These are phyloP conservation scores for Conchocele bisecta DNA, from an alignment of 2,888 invertebrate genomes.

Conservation along the genomic window DNA sequence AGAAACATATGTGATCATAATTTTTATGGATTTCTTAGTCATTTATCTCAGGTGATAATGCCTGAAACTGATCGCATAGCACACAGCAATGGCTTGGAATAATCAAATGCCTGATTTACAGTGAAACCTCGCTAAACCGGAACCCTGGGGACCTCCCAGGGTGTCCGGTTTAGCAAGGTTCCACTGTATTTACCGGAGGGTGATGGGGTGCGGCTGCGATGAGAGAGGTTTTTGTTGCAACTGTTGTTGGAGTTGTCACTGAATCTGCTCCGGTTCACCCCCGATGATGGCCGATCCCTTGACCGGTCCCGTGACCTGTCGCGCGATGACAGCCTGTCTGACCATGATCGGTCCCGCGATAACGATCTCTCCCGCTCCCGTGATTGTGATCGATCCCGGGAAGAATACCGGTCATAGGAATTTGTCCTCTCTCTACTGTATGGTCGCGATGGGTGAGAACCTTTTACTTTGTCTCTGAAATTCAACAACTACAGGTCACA, in stretches of 20 bases:
- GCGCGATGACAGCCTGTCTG: constrained; percentile 51
- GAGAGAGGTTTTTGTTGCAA: constrained; percentile 55
- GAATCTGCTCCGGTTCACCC: constrained; percentile 59
- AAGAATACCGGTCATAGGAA: constrained; percentile 55
- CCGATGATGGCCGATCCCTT: constrained; percentile 57
- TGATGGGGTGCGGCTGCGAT: constrained; percentile 69
- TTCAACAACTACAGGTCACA: too few species aligned
- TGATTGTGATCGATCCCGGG: constrained; percentile 61
- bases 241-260: constrained; percentile 62
- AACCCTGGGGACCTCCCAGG: too few species aligned
- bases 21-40: too few species aligned
- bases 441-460: constrained; percentile 54
- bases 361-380: constrained; percentile 65
- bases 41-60: too few species aligned
- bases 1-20: too few species aligned
- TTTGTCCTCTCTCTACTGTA: constrained; percentile 66
- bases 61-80: too few species aligned
- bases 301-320: constrained; percentile 57
- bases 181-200: constrained; percentile 69
- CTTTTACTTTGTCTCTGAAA: constrained; percentile 58
- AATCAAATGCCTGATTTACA: too few species aligned
- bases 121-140: too few species aligned
- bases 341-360: constrained; percentile 60
- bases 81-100: too few species aligned
- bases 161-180: too few species aligned